Base-by-base conservation (phyloP, 2,888 invertebrate genomes). In the Aporophyla lueneburgensis region DNA sequence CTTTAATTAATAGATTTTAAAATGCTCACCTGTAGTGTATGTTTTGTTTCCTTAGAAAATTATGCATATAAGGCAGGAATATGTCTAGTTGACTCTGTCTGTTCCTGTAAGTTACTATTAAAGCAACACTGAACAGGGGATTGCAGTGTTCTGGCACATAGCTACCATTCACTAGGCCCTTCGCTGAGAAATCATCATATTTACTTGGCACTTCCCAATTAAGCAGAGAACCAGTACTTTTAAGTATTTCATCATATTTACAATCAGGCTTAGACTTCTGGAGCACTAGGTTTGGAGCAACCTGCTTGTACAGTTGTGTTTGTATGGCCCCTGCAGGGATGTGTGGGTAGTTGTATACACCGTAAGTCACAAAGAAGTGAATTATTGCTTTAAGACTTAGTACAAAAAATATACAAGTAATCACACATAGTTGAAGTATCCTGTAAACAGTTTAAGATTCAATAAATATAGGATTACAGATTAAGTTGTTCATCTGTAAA, bases 51-150 rank as follows among this genome's bases (percentile, higher is more conserved):
- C 98, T 98, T 78, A 99, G 95, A 93, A 98, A 99, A 67, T 98
- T 97, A 93, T 99, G 99, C 95, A 99, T 98, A 89, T 99, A 98
- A 72, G 98, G 98, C 79, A 99, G 95, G 92, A 99, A 99, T 78
- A 97, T 95, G 68, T 97, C 97, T 24, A 99, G 94, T 89, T 99
- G 99, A 6, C 97, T 94, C 85, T 97, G 97, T 63, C 99, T 97
- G 88, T 98, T 98, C 71, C 99, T 97, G 80, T 97, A 97, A 0
- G 99, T 98, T 71, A 99, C 97, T 85, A 99, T 97, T 58, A 99
- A 97, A 46, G 99, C 99, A 40, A 98, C 98, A 90, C 98, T 98
- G 90, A 97, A 97, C 40, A 92, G 79, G 0, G 96, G 94, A 49
- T 91, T 93, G 84, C 96, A 96, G 54, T 93, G 87, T 12, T 89